A percentile compares a stretch with the other conserved stretches of the same genome.
These are phyloP conservation scores for Yponomeuta malinellus DNA, from an alignment of 2,888 invertebrate genomes.

Conservation along the genomic window DNA sequence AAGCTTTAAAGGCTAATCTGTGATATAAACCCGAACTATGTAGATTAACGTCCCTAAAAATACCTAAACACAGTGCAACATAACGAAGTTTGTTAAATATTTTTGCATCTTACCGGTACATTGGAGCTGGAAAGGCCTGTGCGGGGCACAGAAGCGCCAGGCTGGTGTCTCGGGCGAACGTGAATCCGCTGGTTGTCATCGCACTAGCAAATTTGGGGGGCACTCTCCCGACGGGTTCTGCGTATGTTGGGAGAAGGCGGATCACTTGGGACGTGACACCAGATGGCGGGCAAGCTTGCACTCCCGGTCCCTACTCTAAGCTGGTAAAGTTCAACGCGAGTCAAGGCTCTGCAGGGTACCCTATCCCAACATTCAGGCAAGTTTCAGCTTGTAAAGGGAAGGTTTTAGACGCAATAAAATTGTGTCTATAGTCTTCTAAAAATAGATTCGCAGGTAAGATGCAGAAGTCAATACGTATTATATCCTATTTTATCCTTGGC, in stretches of 20 bases:
- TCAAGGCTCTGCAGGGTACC: constrained; percentile 88
- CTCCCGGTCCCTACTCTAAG: background rate
- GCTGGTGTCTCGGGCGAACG: constrained; percentile 64
- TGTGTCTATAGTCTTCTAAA: constrained; percentile 49
- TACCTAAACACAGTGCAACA: background rate
- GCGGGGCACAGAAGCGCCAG: constrained; percentile 81
- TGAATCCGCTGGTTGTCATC: constrained; percentile 78
- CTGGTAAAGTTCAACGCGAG: constrained; percentile 38
- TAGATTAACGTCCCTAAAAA: no score
- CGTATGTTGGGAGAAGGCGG: constrained; percentile 74
- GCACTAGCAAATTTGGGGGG: constrained; percentile 78
- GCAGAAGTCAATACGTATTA: background rate
- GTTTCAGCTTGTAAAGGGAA: constrained; percentile 36
- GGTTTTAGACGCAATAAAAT: constrained; percentile 50
- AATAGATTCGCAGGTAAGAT: background rate
- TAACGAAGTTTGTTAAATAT: background rate
- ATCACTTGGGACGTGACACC: constrained; percentile 24
- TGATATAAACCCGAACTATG: no score
- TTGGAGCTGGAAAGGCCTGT: constrained; percentile 82
- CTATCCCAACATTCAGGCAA: constrained; percentile 99
- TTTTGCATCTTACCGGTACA: constrained; percentile 78
- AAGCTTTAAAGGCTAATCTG: no score
- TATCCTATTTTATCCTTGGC: background rate
- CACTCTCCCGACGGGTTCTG: constrained; percentile 81
- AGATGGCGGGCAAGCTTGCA: background rate